Percentiles rank a stretch among this genome's conserved stretches.
Conservation (phyloP, 2,797 vertebrate species). For the Coendou prehensilis region DNA sequence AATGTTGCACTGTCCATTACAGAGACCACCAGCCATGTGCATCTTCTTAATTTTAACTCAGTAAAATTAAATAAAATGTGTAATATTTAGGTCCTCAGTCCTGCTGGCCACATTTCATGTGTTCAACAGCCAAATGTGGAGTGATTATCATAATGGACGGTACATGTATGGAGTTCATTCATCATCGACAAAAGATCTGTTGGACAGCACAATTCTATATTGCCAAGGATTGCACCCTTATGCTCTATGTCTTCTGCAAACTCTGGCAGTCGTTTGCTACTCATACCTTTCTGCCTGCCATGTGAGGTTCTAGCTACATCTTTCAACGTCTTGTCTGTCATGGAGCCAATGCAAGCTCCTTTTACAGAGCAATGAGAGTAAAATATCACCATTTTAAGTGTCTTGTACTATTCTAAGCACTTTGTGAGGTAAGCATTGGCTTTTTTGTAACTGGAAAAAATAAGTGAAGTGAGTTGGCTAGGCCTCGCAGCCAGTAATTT, state of each 20-base stretch:
- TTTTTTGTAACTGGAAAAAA: background rate
- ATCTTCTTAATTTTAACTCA: slow-evolving; percentile 21
- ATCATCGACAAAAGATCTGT: background rate
- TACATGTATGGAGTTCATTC: too few species aligned
- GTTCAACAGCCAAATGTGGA: background rate
- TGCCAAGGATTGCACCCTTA: background rate
- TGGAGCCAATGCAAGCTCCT: background rate
- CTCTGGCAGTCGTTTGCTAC: background rate
- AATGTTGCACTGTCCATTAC: background rate
- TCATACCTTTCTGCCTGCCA: fast-evolving
- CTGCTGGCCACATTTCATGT: background rate
- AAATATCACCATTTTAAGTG: background rate
- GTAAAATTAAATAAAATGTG: background rate
- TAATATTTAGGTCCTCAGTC: background rate
- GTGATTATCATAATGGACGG: background rate
- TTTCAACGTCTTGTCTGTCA: background rate
- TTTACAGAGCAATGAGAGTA: background rate
- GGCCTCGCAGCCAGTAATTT: background rate
- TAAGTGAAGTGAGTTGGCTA: background rate
- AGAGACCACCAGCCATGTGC: background rate
- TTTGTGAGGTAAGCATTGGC: background rate
- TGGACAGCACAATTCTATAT: too few species aligned
- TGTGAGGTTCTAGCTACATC: background rate
- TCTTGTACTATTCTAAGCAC: background rate
- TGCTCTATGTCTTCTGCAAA: background rate